phyloP scores from a whole-genome alignment of 2,888 invertebrate genomes.

The Phengaris arion region DNA sequence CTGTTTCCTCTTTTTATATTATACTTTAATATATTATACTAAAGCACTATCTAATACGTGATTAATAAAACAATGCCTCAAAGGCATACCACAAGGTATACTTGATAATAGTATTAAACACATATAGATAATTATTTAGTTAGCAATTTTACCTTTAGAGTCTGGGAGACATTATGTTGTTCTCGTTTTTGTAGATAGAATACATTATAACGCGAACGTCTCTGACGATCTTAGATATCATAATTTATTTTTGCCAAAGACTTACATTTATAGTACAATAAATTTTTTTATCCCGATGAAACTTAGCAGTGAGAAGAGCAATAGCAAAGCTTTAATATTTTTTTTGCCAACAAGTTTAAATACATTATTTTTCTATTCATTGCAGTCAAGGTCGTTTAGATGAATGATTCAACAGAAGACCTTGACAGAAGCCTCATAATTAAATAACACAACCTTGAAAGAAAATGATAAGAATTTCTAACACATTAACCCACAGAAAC shows the following conservation, averaged over 20 bases:
- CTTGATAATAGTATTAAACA: neutral
- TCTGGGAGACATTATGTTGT: too few species aligned
- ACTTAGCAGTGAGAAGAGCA: too few species aligned
- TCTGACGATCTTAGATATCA: too few species aligned
- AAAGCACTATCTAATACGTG: neutral
- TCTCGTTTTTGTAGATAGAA: too few species aligned
- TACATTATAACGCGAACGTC: too few species aligned
- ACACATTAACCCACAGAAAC: constrained; percentile 16
- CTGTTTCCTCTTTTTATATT: constrained; percentile 10
- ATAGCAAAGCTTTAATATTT: too few species aligned
- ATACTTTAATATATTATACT: neutral
- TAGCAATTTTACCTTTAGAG: too few species aligned
- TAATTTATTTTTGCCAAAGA: too few species aligned
- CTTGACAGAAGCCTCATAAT: neutral
- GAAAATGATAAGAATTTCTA: constrained; percentile 13
- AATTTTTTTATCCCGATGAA: too few species aligned
- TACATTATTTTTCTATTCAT: neutral
- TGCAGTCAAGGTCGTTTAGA: neutral
- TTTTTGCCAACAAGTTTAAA: neutral
- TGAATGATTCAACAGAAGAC: neutral
- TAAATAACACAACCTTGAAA: constrained; percentile 13
- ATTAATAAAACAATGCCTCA: neutral
- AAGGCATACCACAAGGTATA: neutral
- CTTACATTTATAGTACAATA: too few species aligned
- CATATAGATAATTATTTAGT: neutral